phyloP scores from a whole-genome alignment of 2,797 vertebrate genomes.

The Typhlichthys eigenmanni region DNA sequence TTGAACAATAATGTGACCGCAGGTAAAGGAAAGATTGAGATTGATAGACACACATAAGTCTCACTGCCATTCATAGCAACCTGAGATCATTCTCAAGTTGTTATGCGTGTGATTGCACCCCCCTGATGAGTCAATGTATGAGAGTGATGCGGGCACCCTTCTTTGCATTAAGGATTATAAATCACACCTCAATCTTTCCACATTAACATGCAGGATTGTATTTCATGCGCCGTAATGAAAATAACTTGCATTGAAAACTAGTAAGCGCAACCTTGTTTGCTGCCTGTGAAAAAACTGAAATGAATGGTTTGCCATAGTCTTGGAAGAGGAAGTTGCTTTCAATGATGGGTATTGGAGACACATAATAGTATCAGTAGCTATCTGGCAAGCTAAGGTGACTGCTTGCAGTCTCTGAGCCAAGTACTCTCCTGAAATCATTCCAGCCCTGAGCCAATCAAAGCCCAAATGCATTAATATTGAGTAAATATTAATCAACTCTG shows the following conservation, averaged over 20 bases:
- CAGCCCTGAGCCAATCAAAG: conserved; percentile 75
- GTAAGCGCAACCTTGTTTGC: neutral
- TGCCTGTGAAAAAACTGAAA: neutral
- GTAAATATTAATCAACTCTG: conserved; percentile 74
- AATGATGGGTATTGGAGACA: neutral
- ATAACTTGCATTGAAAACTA: neutral
- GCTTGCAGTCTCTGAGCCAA: conserved; percentile 60
- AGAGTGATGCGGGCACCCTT: too few relatives aligned
- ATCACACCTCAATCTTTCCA: too few relatives aligned
- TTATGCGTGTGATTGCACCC: too few relatives aligned
- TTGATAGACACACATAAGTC: too few relatives aligned
- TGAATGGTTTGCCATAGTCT: neutral
- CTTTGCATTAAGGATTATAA: too few relatives aligned
- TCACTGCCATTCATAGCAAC: too few relatives aligned
- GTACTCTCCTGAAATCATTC: conserved; percentile 70
- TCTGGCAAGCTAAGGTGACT: conserved; percentile 56
- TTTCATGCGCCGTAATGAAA: too few relatives aligned
- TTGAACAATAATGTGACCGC: too few relatives aligned
- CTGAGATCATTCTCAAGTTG: too few relatives aligned
- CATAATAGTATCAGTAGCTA: conserved; percentile 6
- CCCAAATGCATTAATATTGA: conserved; percentile 76
- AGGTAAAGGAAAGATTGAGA: too few relatives aligned
- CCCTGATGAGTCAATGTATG: too few relatives aligned
- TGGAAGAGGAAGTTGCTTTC: conserved; percentile 19
- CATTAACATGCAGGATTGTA: too few relatives aligned